Percentiles rank a stretch among this genome's conserved stretches.
These are phyloP conservation scores for Eurosta solidaginis DNA, from an alignment of 1,140 invertebrate genomes.

Conservation along the genomic window DNA sequence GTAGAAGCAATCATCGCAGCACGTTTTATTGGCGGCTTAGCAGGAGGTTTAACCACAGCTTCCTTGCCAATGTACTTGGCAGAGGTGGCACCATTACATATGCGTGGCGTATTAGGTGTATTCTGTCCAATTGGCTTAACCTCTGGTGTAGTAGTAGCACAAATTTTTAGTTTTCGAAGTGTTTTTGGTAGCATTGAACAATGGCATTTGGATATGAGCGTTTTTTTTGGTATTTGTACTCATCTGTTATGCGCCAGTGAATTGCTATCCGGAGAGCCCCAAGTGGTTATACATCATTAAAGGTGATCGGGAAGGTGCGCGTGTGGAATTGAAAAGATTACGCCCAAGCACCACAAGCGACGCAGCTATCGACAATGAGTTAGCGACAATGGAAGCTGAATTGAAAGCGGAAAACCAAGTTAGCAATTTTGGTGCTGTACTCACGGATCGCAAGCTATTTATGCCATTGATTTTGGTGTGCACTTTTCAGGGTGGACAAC, in stretches of 20 bases:
- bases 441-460: constrained; percentile 39
- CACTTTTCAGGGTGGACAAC: constrained; percentile 78
- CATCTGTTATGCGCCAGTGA: constrained; percentile 64
- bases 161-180: constrained; percentile 63
- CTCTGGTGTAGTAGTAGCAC: constrained; percentile 77
- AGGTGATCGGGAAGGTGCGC: constrained; percentile 66
- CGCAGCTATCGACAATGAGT: no score
- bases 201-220: constrained; percentile 74
- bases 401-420: constrained; percentile 58
- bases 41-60: constrained; percentile 74
- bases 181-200: constrained; percentile 62
- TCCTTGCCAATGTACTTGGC: constrained; percentile 85
- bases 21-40: constrained; percentile 73
- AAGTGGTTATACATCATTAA: constrained; percentile 80
- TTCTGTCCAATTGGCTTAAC: constrained; percentile 83
- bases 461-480: constrained; percentile 74
- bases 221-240: constrained; percentile 67
- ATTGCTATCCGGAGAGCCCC: constrained; percentile 79
- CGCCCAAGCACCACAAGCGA: no score
- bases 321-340: constrained; percentile 52
- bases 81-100: constrained; percentile 75
- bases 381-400: constrained; percentile 48
- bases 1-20: constrained; percentile 76
- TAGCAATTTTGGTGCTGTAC: constrained; percentile 61
- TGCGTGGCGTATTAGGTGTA: constrained; percentile 80